A percentile compares a stretch with the other conserved stretches of the same genome.
Evolutionary conservation across 2,113 vertebrate species (phyloP).

Genomic region (Sylvietta virens): DNA sequence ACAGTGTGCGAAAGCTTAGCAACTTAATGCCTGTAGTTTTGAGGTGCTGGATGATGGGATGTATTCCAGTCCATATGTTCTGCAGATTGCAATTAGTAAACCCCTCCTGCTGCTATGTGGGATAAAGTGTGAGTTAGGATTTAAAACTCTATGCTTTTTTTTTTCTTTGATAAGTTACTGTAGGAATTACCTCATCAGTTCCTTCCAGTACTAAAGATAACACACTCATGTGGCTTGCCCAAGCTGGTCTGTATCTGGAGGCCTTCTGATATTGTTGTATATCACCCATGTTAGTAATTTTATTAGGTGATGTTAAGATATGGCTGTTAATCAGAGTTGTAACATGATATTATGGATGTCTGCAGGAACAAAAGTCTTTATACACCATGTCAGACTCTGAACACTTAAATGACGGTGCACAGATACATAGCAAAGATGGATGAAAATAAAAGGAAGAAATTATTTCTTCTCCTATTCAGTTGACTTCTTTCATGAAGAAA

Average conservation of each 20-base stretch:
- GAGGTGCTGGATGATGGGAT: neutral
- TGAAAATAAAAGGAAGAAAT: neutral
- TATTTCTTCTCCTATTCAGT: neutral
- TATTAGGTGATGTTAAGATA: constrained; percentile 7
- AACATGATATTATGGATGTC: neutral
- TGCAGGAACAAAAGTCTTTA: neutral
- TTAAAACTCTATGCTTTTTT: neutral
- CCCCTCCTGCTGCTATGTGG: constrained; percentile 50
- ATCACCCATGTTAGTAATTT: constrained; percentile 3
- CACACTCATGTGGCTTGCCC: neutral
- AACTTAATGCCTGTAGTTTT: neutral
- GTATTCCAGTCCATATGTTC: constrained; percentile 48
- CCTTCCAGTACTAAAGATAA: constrained; percentile 22
- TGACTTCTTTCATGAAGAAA: neutral
- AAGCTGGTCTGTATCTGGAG: neutral
- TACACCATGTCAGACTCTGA: neutral
- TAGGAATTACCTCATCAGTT: constrained; percentile 49
- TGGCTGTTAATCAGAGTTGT: neutral
- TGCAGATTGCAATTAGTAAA: constrained; percentile 60
- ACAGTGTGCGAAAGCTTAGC: neutral
- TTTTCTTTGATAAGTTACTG: neutral
- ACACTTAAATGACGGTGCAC: neutral
- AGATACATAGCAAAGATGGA: neutral
- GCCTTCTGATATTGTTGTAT: neutral
- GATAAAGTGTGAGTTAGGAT: constrained; percentile 36